Evolutionary conservation across 2,113 vertebrate species (phyloP).

Genomic region (Paratilapia polleni): DNA sequence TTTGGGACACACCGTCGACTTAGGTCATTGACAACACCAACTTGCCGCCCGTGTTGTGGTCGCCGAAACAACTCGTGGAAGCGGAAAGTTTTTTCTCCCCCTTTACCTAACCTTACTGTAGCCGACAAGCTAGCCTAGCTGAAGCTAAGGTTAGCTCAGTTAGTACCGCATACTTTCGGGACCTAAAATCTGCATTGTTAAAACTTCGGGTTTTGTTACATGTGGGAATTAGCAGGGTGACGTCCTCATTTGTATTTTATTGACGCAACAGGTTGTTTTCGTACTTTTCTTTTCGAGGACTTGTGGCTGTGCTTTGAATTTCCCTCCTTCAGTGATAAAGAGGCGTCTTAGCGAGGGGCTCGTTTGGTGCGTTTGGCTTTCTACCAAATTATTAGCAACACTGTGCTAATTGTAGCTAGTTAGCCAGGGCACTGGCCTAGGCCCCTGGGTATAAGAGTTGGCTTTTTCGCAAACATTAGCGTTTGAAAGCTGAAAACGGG

Average conservation of each 20-base stretch:
- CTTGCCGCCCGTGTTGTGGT: background rate
- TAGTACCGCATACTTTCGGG: conserved; percentile 22
- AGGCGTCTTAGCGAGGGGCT: conserved; percentile 42
- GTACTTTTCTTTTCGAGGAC: conserved; percentile 11
- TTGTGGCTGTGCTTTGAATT: conserved; percentile 77
- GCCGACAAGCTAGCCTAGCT: conserved; percentile 52
- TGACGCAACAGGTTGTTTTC: conserved; percentile 18
- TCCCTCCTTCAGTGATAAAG: conserved; percentile 78
- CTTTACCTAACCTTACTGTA: conserved; percentile 32
- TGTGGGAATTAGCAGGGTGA: too few species aligned
- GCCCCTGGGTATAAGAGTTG: conserved; percentile 10
- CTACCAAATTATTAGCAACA: conserved; percentile 64
- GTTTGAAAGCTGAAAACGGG: background rate
- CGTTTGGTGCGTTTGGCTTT: conserved; percentile 40
- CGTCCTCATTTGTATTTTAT: background rate
- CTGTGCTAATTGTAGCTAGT: conserved; percentile 70
- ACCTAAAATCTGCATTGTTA: background rate
- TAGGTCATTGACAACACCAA: conserved; percentile 11
- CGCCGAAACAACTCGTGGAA: conserved; percentile 37
- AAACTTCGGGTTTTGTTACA: background rate
- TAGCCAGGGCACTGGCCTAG: conserved; percentile 37
- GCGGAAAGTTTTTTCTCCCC: background rate
- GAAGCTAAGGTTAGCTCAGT: conserved; percentile 67
- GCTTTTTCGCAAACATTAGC: background rate
- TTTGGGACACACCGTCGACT: conserved; percentile 1